These are phyloP conservation scores for Myotis vivesi DNA, from an alignment of 2,797 vertebrate genomes.

Conservation along the genomic window DNA sequence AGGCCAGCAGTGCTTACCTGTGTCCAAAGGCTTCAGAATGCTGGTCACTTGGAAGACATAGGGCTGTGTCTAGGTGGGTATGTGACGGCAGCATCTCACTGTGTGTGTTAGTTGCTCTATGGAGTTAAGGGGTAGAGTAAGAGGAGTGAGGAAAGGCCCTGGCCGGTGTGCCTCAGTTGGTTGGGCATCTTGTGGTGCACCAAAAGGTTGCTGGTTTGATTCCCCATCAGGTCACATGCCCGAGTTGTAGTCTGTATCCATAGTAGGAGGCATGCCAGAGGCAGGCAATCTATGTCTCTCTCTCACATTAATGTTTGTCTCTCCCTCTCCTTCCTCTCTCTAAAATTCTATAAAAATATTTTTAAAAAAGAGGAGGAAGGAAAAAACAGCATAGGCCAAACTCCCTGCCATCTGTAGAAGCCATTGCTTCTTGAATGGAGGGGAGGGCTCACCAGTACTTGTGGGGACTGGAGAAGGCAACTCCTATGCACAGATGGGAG, in stretches of 20 bases:
- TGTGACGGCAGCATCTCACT: accelerated
- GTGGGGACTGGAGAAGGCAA: not conserved
- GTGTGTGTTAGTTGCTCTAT: not conserved
- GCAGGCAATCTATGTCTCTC: not conserved
- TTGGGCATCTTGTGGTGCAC: not conserved
- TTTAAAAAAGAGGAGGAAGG: not conserved
- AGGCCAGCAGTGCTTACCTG: not conserved
- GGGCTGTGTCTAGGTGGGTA: not conserved
- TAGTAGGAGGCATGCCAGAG: not conserved
- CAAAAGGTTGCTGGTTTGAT: not conserved
- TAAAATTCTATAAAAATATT: not conserved
- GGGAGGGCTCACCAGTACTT: not conserved
- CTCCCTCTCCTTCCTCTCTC: not conserved
- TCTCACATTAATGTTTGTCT: not conserved
- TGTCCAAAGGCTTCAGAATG: not conserved
- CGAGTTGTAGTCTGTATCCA: too few species aligned
- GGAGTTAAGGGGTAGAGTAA: not conserved
- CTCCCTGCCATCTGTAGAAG: not conserved
- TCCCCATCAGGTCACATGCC: not conserved
- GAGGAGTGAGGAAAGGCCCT: not conserved
- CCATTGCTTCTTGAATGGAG: not conserved
- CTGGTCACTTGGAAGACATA: not conserved
- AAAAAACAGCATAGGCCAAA: not conserved
- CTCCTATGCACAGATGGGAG: not conserved
- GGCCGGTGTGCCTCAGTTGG: not conserved